Evolutionary conservation across 2,113 vertebrate genomes (phyloP), one percentile per base, ranked within the genome.

Genomic region (Ranitomeya variabilis): DNA sequence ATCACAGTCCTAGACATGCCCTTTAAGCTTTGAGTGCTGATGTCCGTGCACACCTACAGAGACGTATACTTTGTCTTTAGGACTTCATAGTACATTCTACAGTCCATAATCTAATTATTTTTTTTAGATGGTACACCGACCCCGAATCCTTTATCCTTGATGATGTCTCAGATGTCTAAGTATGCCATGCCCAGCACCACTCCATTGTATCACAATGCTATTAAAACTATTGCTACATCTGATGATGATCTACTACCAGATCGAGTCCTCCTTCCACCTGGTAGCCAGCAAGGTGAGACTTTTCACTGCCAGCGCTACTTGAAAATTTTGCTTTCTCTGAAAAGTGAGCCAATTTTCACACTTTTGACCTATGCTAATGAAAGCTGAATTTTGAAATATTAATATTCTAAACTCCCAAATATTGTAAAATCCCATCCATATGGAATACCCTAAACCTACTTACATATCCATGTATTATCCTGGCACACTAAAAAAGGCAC

Each of bases 131-230:
- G 94, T 79, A 91, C 96, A 18, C 95, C 96, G 15, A 95, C 98
- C 86, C 98, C 97, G 95, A 99, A 99, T 91, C 98, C 98, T 52
- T 93, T 99, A 86, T 98, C 98, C 0, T 94, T 99, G 87, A 99
- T 99, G 94, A 99, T 99, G 97, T 97, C 97, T 57, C 98, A 99
- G 95, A 99, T 99, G 98, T 99, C 98, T 91, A 99, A 99, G 92
- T 99, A 99, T 0, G 98, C 98, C 90, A 97, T 99, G 96, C 98
- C 98, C 89, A 99, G 98, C 93, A 96, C 97, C 89, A 99, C 98
- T 13, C 98, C 98, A 0, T 97, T 99, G 59, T 99, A 99, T 94
- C 98, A 99, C 91, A 98, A 99, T 4, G 98, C 98, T 91, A 99
- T 99, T 95, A 99, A 99, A 95, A 99, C 98, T 88, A 99, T 99